These are phyloP conservation scores for Entomobrya proxima DNA, from an alignment of 2,888 invertebrate genomes.

Conservation along the genomic window DNA sequence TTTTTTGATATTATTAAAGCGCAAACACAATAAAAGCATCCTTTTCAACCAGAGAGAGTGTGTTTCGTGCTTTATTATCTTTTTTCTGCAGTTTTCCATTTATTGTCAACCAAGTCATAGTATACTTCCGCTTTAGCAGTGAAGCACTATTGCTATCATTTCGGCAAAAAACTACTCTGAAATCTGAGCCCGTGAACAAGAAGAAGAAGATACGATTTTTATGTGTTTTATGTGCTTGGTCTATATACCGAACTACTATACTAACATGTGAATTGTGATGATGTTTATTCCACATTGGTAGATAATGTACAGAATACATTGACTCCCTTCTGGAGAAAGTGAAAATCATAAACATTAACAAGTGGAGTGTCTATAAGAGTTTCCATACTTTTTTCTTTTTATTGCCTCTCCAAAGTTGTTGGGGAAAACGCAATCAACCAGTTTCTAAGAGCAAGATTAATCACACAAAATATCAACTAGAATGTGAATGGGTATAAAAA, in stretches of 20 bases:
- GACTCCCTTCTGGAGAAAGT: conserved; percentile 9
- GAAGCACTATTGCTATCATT: not conserved
- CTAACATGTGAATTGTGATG: not conserved
- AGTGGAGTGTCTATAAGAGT: not conserved
- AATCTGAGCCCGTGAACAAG: too few species aligned
- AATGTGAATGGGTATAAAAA: conserved; percentile 8
- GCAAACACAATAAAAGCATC: conserved; percentile 30
- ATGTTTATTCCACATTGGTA: not conserved
- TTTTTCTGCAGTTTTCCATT: not conserved
- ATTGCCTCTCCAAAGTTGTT: not conserved
- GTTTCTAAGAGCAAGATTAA: not conserved
- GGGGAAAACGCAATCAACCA: not conserved
- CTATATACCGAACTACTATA: too few species aligned
- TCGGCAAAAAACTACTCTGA: too few species aligned
- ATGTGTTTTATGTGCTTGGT: too few species aligned
- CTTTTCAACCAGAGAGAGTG: not conserved
- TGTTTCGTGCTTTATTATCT: conserved; percentile 22
- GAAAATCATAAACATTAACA: conserved; percentile 2
- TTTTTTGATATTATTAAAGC: conserved; percentile 45
- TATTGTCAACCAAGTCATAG: not conserved
- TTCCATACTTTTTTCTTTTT: not conserved
- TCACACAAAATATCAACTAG: not conserved
- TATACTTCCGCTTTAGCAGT: not conserved
- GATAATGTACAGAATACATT: not conserved
- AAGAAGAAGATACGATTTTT: too few species aligned